Conservation (phyloP, 2,888 invertebrate species). For the Petrophora chlorosata region DNA sequence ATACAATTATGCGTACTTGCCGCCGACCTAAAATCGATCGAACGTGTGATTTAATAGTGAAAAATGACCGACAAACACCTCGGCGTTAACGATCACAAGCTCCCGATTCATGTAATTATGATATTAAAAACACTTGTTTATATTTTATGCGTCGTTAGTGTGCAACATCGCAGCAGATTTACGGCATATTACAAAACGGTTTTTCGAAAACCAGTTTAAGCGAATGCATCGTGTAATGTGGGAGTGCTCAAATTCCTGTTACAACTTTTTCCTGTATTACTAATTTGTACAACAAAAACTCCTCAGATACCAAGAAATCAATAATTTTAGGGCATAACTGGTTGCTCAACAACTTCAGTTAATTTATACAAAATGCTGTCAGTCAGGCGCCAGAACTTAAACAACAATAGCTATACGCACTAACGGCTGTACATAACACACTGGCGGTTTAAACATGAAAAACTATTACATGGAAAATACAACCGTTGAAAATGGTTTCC, state of each 20-base stretch:
- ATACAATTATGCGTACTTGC: constrained; percentile 60
- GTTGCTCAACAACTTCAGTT: neutral
- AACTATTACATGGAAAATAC: neutral
- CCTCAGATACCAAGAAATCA: constrained; percentile 8
- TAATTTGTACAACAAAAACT: constrained; percentile 8
- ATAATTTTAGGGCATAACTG: constrained; percentile 3
- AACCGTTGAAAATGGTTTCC: neutral
- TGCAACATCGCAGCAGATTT: constrained; percentile 49
- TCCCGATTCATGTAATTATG: constrained; percentile 61
- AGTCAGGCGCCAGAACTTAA: no score
- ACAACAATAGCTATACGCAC: no score
- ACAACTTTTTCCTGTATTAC: constrained; percentile 22
- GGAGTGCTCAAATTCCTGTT: constrained; percentile 25
- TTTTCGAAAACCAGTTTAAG: constrained; percentile 44
- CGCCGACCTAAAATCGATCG: constrained; percentile 49
- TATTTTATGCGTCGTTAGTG: constrained; percentile 53
- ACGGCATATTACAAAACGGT: constrained; percentile 56
- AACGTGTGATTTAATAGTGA: constrained; percentile 66
- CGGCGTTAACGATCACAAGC: constrained; percentile 58
- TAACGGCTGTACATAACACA: no score
- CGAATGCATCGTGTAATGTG: constrained; percentile 29
- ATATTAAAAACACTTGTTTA: constrained; percentile 62
- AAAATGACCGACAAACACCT: constrained; percentile 60
- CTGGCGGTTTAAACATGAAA: neutral
- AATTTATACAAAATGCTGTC: neutral